These are phyloP conservation scores for Rutpela maculata DNA, from an alignment of 2,888 invertebrate species.

Conservation along the genomic window DNA sequence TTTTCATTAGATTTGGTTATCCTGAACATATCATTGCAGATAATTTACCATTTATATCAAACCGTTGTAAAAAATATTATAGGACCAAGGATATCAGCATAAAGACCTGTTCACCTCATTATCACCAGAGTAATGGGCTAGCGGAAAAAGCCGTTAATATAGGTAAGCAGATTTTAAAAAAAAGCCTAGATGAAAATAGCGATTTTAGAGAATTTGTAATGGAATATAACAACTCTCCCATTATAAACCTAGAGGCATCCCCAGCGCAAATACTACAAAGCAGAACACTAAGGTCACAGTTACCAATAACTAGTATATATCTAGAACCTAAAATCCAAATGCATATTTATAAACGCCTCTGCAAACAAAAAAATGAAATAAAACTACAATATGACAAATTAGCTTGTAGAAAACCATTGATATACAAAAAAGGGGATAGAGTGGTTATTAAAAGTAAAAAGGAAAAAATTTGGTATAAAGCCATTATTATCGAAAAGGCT, in stretches of 20 bases:
- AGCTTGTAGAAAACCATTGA: neutral
- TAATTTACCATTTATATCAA: slow-evolving; percentile 56
- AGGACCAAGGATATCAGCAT: slow-evolving; percentile 53
- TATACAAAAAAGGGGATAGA: slow-evolving; percentile 3
- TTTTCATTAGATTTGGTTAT: too few species aligned
- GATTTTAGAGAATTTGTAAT: slow-evolving; percentile 52
- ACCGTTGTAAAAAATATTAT: slow-evolving; percentile 50
- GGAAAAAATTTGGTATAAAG: slow-evolving; percentile 48
- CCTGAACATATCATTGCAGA: too few species aligned
- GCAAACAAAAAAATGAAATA: neutral
- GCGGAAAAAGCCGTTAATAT: slow-evolving; percentile 56
- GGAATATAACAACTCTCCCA: slow-evolving; percentile 53
- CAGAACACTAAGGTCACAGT: slow-evolving; percentile 47
- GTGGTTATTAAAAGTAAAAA: slow-evolving; percentile 47
- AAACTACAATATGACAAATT: slow-evolving; percentile 11
- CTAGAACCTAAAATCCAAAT: slow-evolving; percentile 52
- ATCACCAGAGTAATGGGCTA: slow-evolving; percentile 53
- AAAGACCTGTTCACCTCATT: slow-evolving; percentile 42
- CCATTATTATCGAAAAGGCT: slow-evolving; percentile 45
- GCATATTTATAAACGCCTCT: neutral
- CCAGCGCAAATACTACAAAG: slow-evolving; percentile 56
- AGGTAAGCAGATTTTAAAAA: slow-evolving; percentile 57
- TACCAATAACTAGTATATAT: slow-evolving; percentile 44
- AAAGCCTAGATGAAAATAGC: slow-evolving; percentile 47
- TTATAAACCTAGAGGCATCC: slow-evolving; percentile 49